Evolutionary conservation across 2,888 invertebrate genomes (phyloP).

Genomic region (Hoplodrina ambigua): DNA sequence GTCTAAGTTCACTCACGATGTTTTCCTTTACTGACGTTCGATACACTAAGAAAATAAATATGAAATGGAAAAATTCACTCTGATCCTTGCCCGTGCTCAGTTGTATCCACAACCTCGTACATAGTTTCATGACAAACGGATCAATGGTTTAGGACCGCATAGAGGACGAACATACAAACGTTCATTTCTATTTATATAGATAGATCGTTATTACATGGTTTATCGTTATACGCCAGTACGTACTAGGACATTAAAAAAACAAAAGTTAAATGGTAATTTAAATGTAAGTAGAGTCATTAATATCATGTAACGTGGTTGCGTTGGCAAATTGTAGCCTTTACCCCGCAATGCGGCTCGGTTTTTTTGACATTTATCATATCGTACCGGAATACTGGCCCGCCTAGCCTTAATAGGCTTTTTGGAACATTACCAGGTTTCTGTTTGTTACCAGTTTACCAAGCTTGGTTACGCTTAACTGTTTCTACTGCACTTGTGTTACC

Average conservation of each 20-base stretch:
- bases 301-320: constrained; percentile 61
- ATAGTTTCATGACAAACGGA: too few species aligned
- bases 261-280: constrained; percentile 51
- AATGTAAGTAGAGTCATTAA: constrained; percentile 63
- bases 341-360: constrained; percentile 84
- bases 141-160: too few species aligned
- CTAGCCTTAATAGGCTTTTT: constrained; percentile 84
- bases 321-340: constrained; percentile 71
- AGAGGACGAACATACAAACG: too few species aligned
- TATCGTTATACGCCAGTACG: too few species aligned
- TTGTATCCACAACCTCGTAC: too few species aligned
- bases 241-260: neutral
- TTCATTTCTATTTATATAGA: too few species aligned
- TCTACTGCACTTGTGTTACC: neutral
- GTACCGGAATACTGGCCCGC: constrained; percentile 65
- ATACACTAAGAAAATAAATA: too few species aligned
- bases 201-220: too few species aligned
- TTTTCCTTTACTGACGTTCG: too few species aligned
- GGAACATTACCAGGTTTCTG: constrained; percentile 85
- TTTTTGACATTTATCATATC: constrained; percentile 87
- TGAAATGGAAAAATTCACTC: too few species aligned
- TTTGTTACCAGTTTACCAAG: constrained; percentile 47
- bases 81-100: too few species aligned
- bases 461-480: constrained; percentile 27
- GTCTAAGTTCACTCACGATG: too few species aligned